Evolutionary conservation across 2,113 vertebrate genomes (phyloP).

Genomic region (Podocnemis expansa): DNA sequence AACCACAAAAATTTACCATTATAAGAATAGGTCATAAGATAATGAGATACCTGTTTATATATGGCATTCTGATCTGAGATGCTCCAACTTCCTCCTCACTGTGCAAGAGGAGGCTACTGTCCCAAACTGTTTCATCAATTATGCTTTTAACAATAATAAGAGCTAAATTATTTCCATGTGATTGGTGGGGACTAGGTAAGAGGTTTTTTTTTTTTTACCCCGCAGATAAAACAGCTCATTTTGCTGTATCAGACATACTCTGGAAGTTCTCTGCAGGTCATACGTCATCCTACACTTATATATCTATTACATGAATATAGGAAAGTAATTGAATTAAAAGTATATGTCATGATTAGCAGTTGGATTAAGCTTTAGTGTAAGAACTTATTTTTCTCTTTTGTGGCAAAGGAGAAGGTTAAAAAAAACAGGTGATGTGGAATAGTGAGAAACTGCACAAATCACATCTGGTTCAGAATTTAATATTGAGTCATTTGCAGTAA

Average conservation of each 20-base stretch:
- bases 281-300: neutral
- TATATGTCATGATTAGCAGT: neutral
- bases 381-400: neutral
- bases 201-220: neutral
- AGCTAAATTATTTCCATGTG: rapidly evolving
- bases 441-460: neutral
- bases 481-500: neutral
- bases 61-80: neutral
- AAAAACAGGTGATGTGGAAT: neutral
- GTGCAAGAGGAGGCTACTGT: neutral
- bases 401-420: neutral
- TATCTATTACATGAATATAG: neutral
- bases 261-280: neutral
- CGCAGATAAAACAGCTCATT: neutral
- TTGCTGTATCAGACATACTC: rapidly evolving
- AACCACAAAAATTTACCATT: neutral
- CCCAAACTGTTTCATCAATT: rapidly evolving
- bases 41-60: neutral
- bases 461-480: neutral
- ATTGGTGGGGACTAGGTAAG: rapidly evolving
- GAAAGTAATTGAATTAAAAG: neutral
- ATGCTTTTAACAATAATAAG: neutral
- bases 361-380: neutral
- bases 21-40: neutral
- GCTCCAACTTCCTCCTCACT: neutral